phyloP scores from a whole-genome alignment of 1,140 invertebrate genomes.

The Lasioglossum albipes region DNA sequence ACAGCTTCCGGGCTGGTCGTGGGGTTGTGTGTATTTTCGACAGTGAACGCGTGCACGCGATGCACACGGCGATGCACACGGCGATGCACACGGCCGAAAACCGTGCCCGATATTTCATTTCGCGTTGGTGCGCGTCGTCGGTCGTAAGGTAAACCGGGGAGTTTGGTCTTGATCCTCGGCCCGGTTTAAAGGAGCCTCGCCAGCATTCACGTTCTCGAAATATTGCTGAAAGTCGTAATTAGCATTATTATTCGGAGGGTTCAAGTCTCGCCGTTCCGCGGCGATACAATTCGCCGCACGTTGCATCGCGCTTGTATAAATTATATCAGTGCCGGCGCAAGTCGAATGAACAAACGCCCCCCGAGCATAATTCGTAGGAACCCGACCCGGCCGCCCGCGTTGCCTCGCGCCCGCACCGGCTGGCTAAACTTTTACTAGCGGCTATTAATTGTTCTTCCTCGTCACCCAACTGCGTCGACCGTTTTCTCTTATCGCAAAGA shows the following conservation, averaged over 20 bases:
- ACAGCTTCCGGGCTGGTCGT: background rate
- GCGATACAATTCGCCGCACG: slow-evolving; percentile 37
- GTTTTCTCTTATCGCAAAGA: background rate
- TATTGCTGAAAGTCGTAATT: slow-evolving; percentile 44
- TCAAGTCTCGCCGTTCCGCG: slow-evolving; percentile 1
- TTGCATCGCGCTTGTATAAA: slow-evolving; percentile 41
- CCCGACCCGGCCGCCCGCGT: too few relatives aligned
- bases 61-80: background rate
- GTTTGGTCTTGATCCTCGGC: too few relatives aligned
- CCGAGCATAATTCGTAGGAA: background rate
- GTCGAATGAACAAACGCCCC: slow-evolving; percentile 33
- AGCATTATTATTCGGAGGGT: slow-evolving; percentile 30
- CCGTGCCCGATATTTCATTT: slow-evolving; percentile 31
- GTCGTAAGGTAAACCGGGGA: background rate
- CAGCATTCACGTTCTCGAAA: slow-evolving; percentile 36
- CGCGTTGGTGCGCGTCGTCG: background rate
- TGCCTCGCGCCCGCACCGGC: background rate
- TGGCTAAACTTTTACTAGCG: slow-evolving; percentile 28
- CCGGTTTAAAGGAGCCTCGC: background rate
- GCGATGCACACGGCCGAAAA: background rate
- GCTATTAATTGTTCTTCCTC: slow-evolving; percentile 30
- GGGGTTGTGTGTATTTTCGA: slow-evolving; percentile 7
- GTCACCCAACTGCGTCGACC: background rate
- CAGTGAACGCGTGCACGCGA: background rate
- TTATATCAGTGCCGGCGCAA: slow-evolving; percentile 35